A percentile compares a stretch with the other conserved stretches of the same genome.
These are phyloP conservation scores for Dynastes hyllus DNA, from an alignment of 2,888 invertebrate species.

Conservation along the genomic window DNA sequence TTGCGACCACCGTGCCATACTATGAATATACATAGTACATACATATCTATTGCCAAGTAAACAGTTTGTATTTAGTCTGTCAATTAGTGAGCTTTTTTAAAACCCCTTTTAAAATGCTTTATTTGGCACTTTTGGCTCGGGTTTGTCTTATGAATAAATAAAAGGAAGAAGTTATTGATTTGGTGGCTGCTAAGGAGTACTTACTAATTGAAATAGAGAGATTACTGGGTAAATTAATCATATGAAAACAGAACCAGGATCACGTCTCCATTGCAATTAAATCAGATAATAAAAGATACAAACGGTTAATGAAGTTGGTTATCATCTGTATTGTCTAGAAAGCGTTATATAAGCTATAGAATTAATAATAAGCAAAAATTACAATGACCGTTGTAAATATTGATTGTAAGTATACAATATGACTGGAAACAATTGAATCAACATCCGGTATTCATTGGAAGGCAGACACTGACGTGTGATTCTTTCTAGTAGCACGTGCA, in stretches of 20 bases:
- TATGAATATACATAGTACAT: slow-evolving; percentile 24
- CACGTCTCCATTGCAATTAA: no score
- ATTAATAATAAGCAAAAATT: not conserved
- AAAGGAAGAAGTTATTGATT: no score
- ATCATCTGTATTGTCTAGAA: not conserved
- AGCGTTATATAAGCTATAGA: not conserved
- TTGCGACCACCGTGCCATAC: slow-evolving; percentile 28
- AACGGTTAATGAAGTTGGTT: not conserved
- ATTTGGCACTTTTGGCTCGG: slow-evolving; percentile 31
- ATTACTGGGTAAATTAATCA: no score
- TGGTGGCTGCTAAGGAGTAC: no score
- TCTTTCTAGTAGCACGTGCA: no score
- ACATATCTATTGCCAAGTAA: slow-evolving; percentile 30
- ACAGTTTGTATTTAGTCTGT: slow-evolving; percentile 46
- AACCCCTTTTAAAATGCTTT: no score
- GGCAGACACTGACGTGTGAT: not conserved
- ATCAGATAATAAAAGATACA: no score
- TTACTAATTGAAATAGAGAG: no score
- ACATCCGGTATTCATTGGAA: not conserved
- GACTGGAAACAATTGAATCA: not conserved
- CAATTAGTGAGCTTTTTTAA: slow-evolving; percentile 41
- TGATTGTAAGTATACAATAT: not conserved
- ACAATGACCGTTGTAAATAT: not conserved
- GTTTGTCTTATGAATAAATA: no score
- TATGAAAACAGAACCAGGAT: no score